Evolutionary conservation across 2,797 vertebrate genomes (phyloP).

Genomic region (Xiphophorus birchmanni): DNA sequence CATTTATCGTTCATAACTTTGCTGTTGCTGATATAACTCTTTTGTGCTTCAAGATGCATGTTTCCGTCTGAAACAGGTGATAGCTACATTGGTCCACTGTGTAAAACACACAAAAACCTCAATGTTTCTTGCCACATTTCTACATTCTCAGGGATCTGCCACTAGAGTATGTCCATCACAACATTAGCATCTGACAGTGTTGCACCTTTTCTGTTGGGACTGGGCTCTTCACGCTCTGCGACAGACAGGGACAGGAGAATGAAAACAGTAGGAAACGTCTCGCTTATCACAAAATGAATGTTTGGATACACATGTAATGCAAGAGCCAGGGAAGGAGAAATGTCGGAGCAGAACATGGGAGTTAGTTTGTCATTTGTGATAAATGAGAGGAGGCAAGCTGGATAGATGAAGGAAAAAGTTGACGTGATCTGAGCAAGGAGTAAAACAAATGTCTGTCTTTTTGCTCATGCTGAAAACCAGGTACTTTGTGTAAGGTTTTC

Average conservation of each 20-base stretch:
- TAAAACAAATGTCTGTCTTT: slow-evolving; percentile 30
- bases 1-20: background rate
- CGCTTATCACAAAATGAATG: slow-evolving; percentile 48
- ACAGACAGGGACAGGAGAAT: slow-evolving; percentile 33
- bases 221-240: background rate
- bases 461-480: slow-evolving; percentile 2
- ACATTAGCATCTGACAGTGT: background rate
- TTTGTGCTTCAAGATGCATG: background rate
- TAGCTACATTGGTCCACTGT: background rate
- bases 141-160: background rate
- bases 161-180: background rate
- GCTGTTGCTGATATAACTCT: background rate
- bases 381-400: slow-evolving; percentile 45
- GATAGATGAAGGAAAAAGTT: slow-evolving; percentile 13
- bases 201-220: background rate
- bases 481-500: background rate
- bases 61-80: background rate
- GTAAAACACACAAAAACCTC: background rate
- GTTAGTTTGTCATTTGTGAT: slow-evolving; percentile 64
- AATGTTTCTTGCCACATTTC: background rate
- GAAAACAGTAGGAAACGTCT: slow-evolving; percentile 26
- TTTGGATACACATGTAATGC: slow-evolving; percentile 56
- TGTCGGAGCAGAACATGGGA: slow-evolving; percentile 25
- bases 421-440: background rate
- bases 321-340: slow-evolving; percentile 29